Conservation (phyloP, 2,113 vertebrate species). For the Danionella cerebrum region DNA sequence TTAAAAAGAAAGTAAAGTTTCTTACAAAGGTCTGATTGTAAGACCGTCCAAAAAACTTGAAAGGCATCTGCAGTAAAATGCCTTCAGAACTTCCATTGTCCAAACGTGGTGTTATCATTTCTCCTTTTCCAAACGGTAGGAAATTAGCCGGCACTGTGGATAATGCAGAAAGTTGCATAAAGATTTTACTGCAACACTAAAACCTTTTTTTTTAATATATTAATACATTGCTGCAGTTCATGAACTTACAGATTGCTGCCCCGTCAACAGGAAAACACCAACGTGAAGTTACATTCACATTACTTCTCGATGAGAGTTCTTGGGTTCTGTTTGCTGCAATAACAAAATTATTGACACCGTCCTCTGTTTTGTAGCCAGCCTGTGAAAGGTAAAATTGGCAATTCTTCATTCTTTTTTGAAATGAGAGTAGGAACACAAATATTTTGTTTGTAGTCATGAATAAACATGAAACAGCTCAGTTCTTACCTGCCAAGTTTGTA, state of each 20-base stretch:
- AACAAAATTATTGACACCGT: neutral
- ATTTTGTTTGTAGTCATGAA: rapidly evolving
- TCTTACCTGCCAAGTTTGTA: neutral
- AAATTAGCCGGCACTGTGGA: neutral
- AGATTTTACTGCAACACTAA: neutral
- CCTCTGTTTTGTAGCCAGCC: neutral
- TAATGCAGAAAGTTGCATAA: neutral
- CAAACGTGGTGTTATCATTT: neutral
- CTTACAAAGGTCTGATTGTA: neutral
- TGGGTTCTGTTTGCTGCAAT: neutral
- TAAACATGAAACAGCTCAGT: neutral
- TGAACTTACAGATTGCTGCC: neutral
- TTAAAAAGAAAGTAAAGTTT: no score
- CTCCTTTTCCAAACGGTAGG: neutral
- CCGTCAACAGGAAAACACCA: neutral
- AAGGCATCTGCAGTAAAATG: neutral
- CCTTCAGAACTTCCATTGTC: neutral
- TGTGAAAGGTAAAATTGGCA: neutral
- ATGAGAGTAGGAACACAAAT: no score
- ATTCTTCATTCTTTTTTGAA: neutral
- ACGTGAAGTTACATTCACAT: neutral
- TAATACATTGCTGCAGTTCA: rapidly evolving
- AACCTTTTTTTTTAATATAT: neutral
- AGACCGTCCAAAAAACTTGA: neutral
- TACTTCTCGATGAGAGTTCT: neutral